Evolutionary conservation across 2,797 vertebrate genomes (phyloP).

Genomic region (Hafferia zeledoni): DNA sequence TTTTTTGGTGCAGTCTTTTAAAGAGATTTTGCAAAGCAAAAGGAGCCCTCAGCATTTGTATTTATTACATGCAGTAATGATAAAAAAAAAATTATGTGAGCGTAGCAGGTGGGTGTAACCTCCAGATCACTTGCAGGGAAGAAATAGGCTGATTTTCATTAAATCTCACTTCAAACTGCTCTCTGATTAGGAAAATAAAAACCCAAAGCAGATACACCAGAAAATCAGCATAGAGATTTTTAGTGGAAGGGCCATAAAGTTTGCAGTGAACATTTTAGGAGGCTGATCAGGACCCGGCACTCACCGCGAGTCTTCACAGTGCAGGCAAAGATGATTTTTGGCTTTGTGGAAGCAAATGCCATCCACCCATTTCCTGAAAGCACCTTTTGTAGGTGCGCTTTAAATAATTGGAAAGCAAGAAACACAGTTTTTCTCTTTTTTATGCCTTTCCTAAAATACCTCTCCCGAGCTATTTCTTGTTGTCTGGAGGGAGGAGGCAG

Average conservation of each 20-base stretch:
- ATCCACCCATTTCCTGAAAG: not conserved
- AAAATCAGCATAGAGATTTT: not conserved
- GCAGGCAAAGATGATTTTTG: not conserved
- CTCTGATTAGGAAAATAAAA: not conserved
- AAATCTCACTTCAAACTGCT: not conserved
- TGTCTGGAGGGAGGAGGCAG: slow-evolving; percentile 48
- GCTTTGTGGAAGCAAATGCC: not conserved
- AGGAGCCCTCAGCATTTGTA: not conserved
- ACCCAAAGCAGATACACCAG: not conserved
- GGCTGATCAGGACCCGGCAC: not conserved
- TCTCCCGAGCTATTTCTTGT: slow-evolving; percentile 43
- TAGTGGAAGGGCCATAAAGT: not conserved
- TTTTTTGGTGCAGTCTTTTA: not conserved
- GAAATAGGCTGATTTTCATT: not conserved
- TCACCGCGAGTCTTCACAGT: not conserved
- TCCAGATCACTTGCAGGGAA: not conserved
- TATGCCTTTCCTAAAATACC: slow-evolving; percentile 51
- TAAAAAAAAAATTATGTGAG: not conserved
- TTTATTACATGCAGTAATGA: fast-evolving
- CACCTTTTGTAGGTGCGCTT: slow-evolving; percentile 6
- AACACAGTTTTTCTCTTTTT: slow-evolving; percentile 15
- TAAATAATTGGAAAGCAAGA: slow-evolving; percentile 28
- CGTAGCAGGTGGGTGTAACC: not conserved
- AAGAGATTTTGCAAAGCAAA: not conserved
- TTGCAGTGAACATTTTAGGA: not conserved